phyloP scores from a whole-genome alignment of 2,888 invertebrate species.

The Epirrhoe tristata region DNA sequence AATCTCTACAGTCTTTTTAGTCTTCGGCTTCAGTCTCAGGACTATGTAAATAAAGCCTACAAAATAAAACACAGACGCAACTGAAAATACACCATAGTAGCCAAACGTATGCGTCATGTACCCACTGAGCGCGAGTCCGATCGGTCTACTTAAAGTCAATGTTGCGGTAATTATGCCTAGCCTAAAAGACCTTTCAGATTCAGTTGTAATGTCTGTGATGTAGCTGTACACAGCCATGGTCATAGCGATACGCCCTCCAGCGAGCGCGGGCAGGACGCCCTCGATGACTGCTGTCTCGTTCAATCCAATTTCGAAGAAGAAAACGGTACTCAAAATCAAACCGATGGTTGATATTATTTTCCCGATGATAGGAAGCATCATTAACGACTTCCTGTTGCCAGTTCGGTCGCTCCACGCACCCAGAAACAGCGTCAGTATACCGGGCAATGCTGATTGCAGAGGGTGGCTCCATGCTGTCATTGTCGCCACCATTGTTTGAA shows the following conservation, averaged over 20 bases:
- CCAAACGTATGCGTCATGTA: slow-evolving; percentile 79
- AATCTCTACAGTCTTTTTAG: slow-evolving; percentile 65
- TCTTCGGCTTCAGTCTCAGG: slow-evolving; percentile 71
- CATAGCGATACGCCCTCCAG: slow-evolving; percentile 86
- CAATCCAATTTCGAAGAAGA: slow-evolving; percentile 82
- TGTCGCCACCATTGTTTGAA: slow-evolving; percentile 83
- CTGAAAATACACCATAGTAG: slow-evolving; percentile 78
- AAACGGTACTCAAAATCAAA: slow-evolving; percentile 84
- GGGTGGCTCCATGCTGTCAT: slow-evolving; percentile 86
- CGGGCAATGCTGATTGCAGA: slow-evolving; percentile 85
- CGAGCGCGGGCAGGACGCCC: slow-evolving; percentile 85
- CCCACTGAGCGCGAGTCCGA: slow-evolving; percentile 84
- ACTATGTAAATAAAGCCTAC: slow-evolving; percentile 77
- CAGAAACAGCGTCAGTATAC: slow-evolving; percentile 83
- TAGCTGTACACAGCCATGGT: slow-evolving; percentile 87
- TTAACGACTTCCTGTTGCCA: slow-evolving; percentile 85
- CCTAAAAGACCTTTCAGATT: slow-evolving; percentile 86
- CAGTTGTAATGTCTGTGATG: slow-evolving; percentile 85
- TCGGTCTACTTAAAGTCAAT: slow-evolving; percentile 79
- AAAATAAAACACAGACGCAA: slow-evolving; percentile 75
- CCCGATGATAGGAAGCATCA: slow-evolving; percentile 86
- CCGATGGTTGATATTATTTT: slow-evolving; percentile 84
- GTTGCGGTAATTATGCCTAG: slow-evolving; percentile 86
- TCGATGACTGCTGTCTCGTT: slow-evolving; percentile 85
- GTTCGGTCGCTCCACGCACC: slow-evolving; percentile 88